These are phyloP conservation scores for Tiliqua scincoides DNA, from an alignment of 2,113 vertebrate genomes.

Conservation along the genomic window DNA sequence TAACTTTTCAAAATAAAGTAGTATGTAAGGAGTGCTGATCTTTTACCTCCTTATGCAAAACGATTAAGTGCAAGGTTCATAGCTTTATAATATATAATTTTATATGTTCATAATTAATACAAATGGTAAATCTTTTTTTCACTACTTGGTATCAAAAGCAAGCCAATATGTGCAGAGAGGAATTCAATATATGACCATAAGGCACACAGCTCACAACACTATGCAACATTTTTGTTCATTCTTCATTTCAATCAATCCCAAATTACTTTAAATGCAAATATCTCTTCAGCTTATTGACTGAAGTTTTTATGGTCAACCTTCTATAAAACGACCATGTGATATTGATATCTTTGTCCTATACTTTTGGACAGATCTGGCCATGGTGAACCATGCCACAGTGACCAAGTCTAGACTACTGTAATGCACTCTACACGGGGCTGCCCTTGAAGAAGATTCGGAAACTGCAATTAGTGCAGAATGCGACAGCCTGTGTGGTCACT, in stretches of 20 bases:
- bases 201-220: background rate
- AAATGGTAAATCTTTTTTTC: background rate
- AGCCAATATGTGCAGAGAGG: background rate
- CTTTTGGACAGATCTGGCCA: too few species aligned
- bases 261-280: background rate
- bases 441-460: too few species aligned
- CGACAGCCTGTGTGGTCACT: too few species aligned
- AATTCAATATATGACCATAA: background rate
- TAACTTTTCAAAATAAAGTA: background rate
- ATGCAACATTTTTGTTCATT: background rate
- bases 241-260: background rate
- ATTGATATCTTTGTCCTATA: background rate
- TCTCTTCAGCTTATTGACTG: background rate
- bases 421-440: too few species aligned
- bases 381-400: too few species aligned
- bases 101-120: background rate
- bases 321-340: background rate
- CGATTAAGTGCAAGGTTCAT: background rate
- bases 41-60: conserved; percentile 22
- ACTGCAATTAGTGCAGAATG: too few species aligned
- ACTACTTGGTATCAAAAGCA: background rate
- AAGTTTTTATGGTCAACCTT: background rate
- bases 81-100: background rate
- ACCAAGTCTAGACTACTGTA: too few species aligned
- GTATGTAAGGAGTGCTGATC: background rate